Evolutionary conservation across 2,113 vertebrate species (phyloP).

Genomic region (Tenebrosternarchus preto): DNA sequence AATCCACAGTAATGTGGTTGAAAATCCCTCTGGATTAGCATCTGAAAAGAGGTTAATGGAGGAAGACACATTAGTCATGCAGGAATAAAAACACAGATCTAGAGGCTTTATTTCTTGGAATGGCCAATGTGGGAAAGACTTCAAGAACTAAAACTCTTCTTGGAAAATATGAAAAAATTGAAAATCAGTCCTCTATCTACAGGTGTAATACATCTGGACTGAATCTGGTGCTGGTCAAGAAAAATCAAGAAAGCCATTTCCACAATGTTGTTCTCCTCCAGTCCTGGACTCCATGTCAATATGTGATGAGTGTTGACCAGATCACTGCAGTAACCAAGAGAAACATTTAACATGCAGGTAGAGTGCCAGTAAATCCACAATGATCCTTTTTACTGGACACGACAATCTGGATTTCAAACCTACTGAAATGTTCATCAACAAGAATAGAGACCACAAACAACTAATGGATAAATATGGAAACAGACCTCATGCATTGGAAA

Average conservation of each 20-base stretch:
- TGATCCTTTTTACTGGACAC: conserved; percentile 37
- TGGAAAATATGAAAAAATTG: neutral
- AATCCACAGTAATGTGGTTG: neutral
- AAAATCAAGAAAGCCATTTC: conserved; percentile 9
- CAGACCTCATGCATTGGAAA: conserved; percentile 29
- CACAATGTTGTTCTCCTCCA: neutral
- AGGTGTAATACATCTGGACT: neutral
- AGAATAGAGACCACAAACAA: neutral
- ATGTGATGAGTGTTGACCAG: conserved; percentile 3
- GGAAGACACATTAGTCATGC: neutral
- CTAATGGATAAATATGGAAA: neutral
- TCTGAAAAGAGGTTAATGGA: too few relatives aligned
- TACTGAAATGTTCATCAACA: conserved; percentile 15
- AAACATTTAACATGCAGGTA: conserved; percentile 3
- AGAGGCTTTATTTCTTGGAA: conserved; percentile 41
- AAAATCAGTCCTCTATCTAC: neutral
- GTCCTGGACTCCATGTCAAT: conserved; percentile 36
- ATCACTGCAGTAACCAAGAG: conserved; percentile 8
- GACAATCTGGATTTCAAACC: neutral
- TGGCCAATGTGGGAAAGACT: conserved; percentile 17
- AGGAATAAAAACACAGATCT: neutral
- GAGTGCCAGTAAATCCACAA: conserved; percentile 6
- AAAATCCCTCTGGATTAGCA: neutral
- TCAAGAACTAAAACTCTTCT: conserved; percentile 23
- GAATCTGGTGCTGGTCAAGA: conserved; percentile 24